These are phyloP conservation scores for Callipepla squamata DNA, from an alignment of 2,113 vertebrate species.

Conservation along the genomic window DNA sequence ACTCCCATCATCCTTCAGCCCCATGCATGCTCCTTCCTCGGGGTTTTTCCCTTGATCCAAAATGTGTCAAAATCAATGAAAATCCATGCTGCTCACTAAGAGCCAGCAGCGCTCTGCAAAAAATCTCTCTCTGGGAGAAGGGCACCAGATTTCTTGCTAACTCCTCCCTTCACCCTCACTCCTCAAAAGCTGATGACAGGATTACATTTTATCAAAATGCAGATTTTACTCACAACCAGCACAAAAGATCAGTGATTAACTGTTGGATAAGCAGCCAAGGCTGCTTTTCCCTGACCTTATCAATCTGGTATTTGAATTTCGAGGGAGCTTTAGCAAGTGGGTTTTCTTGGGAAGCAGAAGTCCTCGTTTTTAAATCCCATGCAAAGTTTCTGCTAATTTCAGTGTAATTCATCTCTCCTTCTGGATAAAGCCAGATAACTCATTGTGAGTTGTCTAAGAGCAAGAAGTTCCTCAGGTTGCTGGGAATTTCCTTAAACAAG, in stretches of 20 bases:
- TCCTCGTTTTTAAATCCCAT: neutral
- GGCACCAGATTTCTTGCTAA: conserved; percentile 60
- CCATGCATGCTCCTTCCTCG: neutral
- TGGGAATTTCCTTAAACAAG: conserved; percentile 21
- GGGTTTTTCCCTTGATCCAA: neutral
- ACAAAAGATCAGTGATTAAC: conserved; percentile 64
- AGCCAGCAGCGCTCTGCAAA: rapidly evolving
- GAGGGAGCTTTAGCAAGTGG: neutral
- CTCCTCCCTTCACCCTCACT: conserved; percentile 36
- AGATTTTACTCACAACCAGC: conserved; percentile 40
- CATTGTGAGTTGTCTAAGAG: neutral
- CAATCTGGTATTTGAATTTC: conserved; percentile 63
- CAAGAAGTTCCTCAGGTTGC: conserved; percentile 2
- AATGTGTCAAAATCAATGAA: neutral
- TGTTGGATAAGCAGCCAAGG: conserved; percentile 60
- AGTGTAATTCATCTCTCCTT: neutral
- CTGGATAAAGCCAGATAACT: neutral
- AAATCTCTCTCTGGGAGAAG: conserved; percentile 15
- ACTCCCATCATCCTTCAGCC: neutral
- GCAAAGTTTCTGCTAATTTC: conserved; percentile 12
- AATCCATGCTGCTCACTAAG: neutral
- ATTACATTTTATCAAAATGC: conserved; percentile 62
- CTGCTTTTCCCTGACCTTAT: conserved; percentile 57
- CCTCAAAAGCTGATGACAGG: conserved; percentile 50
- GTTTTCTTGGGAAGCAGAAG: conserved; percentile 6